Percentiles rank a stretch among this genome's conserved stretches.
phyloP scores from a whole-genome alignment of 1,140 invertebrate species.

The Manduca sexta region DNA sequence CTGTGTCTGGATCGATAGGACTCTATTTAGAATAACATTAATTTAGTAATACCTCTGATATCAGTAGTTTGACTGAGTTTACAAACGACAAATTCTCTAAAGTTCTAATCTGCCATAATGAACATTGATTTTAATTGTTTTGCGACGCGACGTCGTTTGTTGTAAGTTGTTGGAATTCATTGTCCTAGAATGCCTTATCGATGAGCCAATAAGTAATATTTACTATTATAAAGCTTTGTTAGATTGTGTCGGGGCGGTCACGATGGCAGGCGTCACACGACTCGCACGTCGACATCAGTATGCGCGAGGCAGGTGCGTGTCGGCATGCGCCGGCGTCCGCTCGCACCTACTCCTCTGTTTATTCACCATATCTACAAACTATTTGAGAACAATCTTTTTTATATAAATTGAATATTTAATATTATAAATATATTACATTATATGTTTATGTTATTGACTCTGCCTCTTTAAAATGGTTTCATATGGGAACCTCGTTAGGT shows the following conservation, averaged over 20 bases:
- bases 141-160: neutral
- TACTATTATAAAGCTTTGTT: slow-evolving; percentile 15
- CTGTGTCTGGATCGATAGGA: too few relatives aligned
- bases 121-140: neutral
- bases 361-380: slow-evolving; percentile 16
- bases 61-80: neutral
- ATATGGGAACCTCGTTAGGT: too few relatives aligned
- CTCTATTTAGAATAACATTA: too few relatives aligned
- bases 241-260: slow-evolving; percentile 3
- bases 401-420: neutral
- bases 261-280: slow-evolving; percentile 12
- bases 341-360: slow-evolving; percentile 26
- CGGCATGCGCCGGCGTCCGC: slow-evolving; percentile 59
- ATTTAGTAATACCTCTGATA: too few relatives aligned
- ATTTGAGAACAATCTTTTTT: slow-evolving; percentile 3
- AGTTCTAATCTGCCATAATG: neutral
- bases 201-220: slow-evolving; percentile 11
- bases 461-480: too few relatives aligned
- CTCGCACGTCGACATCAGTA: slow-evolving; percentile 38
- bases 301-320: slow-evolving; percentile 47
- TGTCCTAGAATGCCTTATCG: slow-evolving; percentile 2
- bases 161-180: neutral
- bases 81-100: neutral
- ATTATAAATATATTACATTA: too few relatives aligned
- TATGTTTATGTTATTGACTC: too few relatives aligned